phyloP scores from a whole-genome alignment of 2,888 invertebrate species.

The Acrocera orbiculus region DNA sequence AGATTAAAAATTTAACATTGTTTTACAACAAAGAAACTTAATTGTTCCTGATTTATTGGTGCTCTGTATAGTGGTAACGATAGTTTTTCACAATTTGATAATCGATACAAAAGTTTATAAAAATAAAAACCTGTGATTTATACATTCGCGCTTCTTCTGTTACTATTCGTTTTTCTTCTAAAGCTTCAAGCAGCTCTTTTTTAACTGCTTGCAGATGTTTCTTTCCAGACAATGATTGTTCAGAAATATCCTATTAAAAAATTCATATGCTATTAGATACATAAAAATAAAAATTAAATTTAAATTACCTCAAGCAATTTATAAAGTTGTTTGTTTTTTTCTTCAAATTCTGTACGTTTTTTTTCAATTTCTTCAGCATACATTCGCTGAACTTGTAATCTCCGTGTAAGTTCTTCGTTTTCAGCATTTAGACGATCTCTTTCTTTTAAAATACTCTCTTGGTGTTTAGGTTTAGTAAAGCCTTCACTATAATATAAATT shows the following conservation, averaged over 20 bases:
- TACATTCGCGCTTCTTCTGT: constrained; percentile 21
- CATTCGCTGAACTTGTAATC: constrained; percentile 24
- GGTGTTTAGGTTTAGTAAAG: constrained; percentile 20
- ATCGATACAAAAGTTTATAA: too few species aligned
- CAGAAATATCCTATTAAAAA: constrained; percentile 24
- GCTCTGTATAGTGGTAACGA: too few species aligned
- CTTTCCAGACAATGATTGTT: constrained; percentile 24
- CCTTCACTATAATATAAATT: neutral
- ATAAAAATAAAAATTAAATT: neutral
- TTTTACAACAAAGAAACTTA: too few species aligned
- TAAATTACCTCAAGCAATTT: constrained; percentile 25
- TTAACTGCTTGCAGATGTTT: constrained; percentile 22
- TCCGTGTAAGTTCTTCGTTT: constrained; percentile 25
- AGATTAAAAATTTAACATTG: too few species aligned
- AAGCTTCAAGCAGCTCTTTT: constrained; percentile 20
- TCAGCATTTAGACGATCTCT: constrained; percentile 24
- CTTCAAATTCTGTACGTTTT: constrained; percentile 23
- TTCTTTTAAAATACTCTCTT: constrained; percentile 18
- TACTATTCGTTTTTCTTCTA: constrained; percentile 20
- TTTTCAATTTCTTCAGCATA: constrained; percentile 26
- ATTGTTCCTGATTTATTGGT: too few species aligned
- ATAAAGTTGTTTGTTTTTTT: constrained; percentile 25
- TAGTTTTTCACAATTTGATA: too few species aligned
- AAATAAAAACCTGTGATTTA: too few species aligned
- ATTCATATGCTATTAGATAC: neutral